These are phyloP conservation scores for Aleiodes leptofemur DNA, from an alignment of 2,888 invertebrate species.

Conservation along the genomic window DNA sequence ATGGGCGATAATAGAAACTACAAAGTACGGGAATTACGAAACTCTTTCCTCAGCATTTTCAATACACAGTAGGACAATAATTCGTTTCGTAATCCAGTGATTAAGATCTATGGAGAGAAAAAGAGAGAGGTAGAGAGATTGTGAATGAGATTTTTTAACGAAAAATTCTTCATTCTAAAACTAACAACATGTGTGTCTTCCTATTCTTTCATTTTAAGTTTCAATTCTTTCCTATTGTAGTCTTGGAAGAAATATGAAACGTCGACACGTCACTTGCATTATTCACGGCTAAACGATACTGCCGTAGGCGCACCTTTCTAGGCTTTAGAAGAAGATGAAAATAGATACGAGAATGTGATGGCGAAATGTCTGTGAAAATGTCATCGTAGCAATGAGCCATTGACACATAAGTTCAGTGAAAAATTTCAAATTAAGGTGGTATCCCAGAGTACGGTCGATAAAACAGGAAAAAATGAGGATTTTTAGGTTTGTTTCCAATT, in stretches of 20 bases:
- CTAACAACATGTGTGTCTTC: neutral
- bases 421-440: neutral
- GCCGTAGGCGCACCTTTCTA: slow-evolving; percentile 9
- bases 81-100: no score
- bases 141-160: no score
- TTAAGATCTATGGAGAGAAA: no score
- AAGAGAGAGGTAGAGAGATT: no score
- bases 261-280: slow-evolving; percentile 17
- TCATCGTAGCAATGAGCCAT: neutral
- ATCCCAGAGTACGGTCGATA: no score
- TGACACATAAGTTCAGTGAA: neutral
- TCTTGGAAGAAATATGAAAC: slow-evolving; percentile 16
- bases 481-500: no score
- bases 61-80: no score
- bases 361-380: neutral
- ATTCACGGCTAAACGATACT: slow-evolving; percentile 23
- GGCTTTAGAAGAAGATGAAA: neutral
- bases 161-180: no score
- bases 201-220: neutral
- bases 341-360: slow-evolving; percentile 2
- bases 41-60: no score
- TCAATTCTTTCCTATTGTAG: slow-evolving; percentile 2
- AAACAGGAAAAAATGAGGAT: no score
- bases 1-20: no score
- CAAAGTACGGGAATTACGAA: no score